Evolutionary conservation across 2,888 invertebrate genomes (phyloP).

Genomic region (Platerodrilus igneus): DNA sequence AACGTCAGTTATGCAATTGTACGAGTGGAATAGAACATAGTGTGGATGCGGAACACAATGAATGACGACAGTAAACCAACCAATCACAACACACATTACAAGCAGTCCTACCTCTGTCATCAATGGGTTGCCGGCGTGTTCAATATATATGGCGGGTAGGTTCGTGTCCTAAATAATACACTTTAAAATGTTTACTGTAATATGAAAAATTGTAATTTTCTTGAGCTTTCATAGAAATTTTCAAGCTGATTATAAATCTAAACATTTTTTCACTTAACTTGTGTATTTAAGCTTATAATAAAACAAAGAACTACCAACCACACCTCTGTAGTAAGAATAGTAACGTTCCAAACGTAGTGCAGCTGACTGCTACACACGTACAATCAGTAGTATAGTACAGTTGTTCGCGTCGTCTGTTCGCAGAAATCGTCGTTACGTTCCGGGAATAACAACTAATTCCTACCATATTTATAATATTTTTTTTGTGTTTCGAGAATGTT

Average conservation of each 20-base stretch:
- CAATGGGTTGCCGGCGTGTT: constrained; percentile 65
- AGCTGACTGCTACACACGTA: constrained; percentile 52
- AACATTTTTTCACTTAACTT: no score
- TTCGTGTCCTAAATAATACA: no score
- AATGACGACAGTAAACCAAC: constrained; percentile 46
- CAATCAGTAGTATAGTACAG: constrained; percentile 49
- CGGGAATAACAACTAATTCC: constrained; percentile 35
- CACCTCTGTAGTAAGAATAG: constrained; percentile 45
- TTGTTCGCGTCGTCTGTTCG: constrained; percentile 38
- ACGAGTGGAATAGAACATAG: no score
- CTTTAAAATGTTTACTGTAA: no score
- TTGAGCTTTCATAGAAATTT: no score
- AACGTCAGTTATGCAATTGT: no score
- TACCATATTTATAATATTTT: no score
- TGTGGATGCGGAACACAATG: constrained; percentile 45
- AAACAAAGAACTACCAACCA: constrained; percentile 28
- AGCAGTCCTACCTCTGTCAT: constrained; percentile 66
- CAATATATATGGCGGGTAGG: no score
- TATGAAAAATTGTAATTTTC: no score
- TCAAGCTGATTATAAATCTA: no score
- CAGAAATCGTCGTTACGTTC: constrained; percentile 27
- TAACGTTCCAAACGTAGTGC: constrained; percentile 48
- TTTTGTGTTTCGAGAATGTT: no score
- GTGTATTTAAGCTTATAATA: no score
- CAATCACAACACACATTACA: constrained; percentile 58